These are phyloP conservation scores for Hyaena hyaena DNA, from an alignment of 2,113 vertebrate species.

Conservation along the genomic window DNA sequence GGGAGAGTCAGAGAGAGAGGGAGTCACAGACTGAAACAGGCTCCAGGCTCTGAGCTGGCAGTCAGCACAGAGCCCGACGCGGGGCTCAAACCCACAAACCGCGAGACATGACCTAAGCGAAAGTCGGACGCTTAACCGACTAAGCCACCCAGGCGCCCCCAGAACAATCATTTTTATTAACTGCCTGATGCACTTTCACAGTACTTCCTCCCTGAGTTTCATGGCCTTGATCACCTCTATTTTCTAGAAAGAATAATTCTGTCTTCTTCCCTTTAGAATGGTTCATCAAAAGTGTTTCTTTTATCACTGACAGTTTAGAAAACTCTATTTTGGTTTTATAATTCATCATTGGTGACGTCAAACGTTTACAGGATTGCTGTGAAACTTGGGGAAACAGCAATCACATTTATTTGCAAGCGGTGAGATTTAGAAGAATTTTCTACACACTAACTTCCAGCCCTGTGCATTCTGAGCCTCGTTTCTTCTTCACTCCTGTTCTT, in stretches of 20 bases:
- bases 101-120: too few relatives aligned
- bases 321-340: background rate
- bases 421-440: background rate
- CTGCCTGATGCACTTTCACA: background rate
- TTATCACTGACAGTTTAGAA: background rate
- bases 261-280: background rate
- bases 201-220: too few relatives aligned
- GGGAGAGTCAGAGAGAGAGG: too few relatives aligned
- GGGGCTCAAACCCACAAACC: too few relatives aligned
- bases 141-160: too few relatives aligned
- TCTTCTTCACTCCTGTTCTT: background rate
- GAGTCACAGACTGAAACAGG: too few relatives aligned
- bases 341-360: background rate
- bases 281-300: background rate
- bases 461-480: rapidly evolving
- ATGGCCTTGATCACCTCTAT: background rate
- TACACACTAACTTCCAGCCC: background rate
- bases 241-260: background rate
- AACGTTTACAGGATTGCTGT: background rate
- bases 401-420: background rate
- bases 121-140: too few relatives aligned
- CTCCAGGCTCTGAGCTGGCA: too few relatives aligned
- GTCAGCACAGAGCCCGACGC: too few relatives aligned
- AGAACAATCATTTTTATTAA: background rate
- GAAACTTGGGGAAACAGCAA: background rate